Evolutionary conservation across 2,113 vertebrate species (phyloP).

Genomic region (Esox niger): DNA sequence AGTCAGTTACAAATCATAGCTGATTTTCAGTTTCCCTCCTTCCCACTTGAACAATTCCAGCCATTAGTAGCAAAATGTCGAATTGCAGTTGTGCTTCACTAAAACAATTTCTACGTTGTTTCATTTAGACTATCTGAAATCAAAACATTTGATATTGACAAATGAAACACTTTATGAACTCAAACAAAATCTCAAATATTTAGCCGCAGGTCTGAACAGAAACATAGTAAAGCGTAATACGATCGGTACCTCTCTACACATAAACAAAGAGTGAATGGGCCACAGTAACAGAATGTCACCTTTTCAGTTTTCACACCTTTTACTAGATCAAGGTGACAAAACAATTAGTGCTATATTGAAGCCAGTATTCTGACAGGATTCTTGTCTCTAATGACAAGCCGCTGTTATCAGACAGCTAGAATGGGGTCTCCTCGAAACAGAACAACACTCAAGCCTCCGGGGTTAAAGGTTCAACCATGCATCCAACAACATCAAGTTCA

Average conservation of each 20-base stretch:
- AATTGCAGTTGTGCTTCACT: too few relatives aligned
- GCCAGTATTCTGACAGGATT: slow-evolving; percentile 56
- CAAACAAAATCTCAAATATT: background rate
- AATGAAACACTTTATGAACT: too few relatives aligned
- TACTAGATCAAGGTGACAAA: slow-evolving; percentile 61
- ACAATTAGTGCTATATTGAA: slow-evolving; percentile 57
- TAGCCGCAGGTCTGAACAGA: slow-evolving; percentile 3
- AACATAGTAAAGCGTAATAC: slow-evolving; percentile 34
- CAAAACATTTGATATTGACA: too few relatives aligned
- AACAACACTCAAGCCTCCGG: slow-evolving; percentile 37
- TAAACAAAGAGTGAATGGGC: slow-evolving; percentile 24
- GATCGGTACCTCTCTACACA: slow-evolving; percentile 29
- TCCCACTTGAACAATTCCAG: too few relatives aligned
- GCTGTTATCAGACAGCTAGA: slow-evolving; percentile 62
- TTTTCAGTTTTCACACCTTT: slow-evolving; percentile 61
- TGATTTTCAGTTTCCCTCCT: too few relatives aligned
- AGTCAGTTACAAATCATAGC: too few relatives aligned
- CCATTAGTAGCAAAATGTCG: too few relatives aligned
- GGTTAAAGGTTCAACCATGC: slow-evolving; percentile 56
- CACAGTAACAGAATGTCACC: slow-evolving; percentile 48
- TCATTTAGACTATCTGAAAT: too few relatives aligned
- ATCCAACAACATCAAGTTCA: slow-evolving; percentile 18
- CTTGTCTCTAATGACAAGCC: slow-evolving; percentile 60
- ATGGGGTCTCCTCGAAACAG: slow-evolving; percentile 40
- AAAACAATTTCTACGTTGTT: too few relatives aligned